phyloP scores from a whole-genome alignment of 2,888 invertebrate species.

The Acleris emargana region DNA sequence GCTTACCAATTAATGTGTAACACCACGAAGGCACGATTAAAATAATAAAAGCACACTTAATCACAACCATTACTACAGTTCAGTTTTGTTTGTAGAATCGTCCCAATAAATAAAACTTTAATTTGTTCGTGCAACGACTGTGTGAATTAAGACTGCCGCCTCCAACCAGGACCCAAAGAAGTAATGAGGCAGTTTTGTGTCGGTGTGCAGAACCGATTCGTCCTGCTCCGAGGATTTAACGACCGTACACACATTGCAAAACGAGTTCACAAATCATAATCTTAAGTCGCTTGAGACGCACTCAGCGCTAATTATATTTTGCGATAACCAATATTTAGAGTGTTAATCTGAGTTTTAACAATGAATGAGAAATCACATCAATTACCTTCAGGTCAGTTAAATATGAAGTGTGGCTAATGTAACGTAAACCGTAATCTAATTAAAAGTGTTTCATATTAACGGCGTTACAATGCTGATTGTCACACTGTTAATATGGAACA shows the following conservation, averaged over 20 bases:
- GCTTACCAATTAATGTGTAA: constrained; percentile 13
- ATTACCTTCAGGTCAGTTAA: not conserved
- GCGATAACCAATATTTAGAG: constrained; percentile 8
- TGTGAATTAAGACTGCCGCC: constrained; percentile 11
- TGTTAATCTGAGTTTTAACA: constrained; percentile 9
- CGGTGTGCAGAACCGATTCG: constrained; percentile 29
- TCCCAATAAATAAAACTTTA: not conserved
- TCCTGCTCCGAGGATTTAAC: constrained; percentile 19
- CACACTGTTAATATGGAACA: too few relatives aligned
- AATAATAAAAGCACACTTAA: constrained; percentile 8
- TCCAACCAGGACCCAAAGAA: constrained; percentile 6
- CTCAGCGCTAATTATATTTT: constrained; percentile 28
- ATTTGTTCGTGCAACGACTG: constrained; percentile 14
- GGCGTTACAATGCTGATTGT: too few relatives aligned
- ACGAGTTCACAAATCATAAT: constrained; percentile 36
- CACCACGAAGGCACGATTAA: constrained; percentile 9
- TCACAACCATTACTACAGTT: constrained; percentile 12
- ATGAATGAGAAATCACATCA: constrained; percentile 3
- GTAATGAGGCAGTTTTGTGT: constrained; percentile 14
- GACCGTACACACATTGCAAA: constrained; percentile 14
- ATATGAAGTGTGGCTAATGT: not conserved
- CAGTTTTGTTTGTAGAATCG: not conserved
- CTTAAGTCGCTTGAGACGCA: constrained; percentile 21
- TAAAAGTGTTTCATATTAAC: not conserved
- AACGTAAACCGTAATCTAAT: not conserved